phyloP scores from a whole-genome alignment of 2,797 vertebrate genomes.

The Chaunax sp. region DNA sequence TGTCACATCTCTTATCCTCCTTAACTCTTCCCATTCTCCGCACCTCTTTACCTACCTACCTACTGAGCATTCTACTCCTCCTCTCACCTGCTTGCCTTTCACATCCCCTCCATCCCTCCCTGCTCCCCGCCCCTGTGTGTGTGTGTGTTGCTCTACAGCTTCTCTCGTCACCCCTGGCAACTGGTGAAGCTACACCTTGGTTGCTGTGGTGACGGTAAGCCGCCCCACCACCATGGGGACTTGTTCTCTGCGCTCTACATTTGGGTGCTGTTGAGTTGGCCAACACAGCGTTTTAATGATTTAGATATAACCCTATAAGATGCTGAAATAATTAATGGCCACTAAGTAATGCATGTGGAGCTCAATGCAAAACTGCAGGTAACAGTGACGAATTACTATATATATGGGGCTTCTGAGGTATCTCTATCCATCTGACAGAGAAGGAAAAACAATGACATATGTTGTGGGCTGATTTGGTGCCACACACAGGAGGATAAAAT shows the following conservation, averaged over 20 bases:
- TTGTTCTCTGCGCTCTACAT: constrained; percentile 50
- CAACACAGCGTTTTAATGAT: constrained; percentile 15
- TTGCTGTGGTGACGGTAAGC: constrained; percentile 65
- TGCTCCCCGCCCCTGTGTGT: constrained; percentile 6
- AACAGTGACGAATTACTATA: background rate
- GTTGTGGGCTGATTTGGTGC: background rate
- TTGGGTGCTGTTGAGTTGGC: constrained; percentile 42
- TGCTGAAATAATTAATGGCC: background rate
- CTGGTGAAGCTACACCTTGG: constrained; percentile 77
- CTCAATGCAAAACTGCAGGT: background rate
- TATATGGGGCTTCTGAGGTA: background rate
- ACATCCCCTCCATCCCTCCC: constrained; percentile 8
- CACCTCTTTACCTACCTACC: constrained; percentile 26
- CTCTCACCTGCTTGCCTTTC: constrained; percentile 59
- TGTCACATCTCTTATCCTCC: background rate
- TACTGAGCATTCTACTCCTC: constrained; percentile 15
- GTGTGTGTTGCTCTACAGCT: constrained; percentile 31
- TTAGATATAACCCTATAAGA: background rate
- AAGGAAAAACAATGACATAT: background rate
- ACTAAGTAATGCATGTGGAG: background rate
- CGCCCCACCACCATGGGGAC: constrained; percentile 59
- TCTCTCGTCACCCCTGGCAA: constrained; percentile 68
- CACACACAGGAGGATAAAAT: constrained; percentile 21
- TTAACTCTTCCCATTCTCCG: constrained; percentile 3
- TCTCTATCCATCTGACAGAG: background rate